Evolutionary conservation across 2,797 vertebrate species (phyloP).

Genomic region (Macropus fuliginosus): DNA sequence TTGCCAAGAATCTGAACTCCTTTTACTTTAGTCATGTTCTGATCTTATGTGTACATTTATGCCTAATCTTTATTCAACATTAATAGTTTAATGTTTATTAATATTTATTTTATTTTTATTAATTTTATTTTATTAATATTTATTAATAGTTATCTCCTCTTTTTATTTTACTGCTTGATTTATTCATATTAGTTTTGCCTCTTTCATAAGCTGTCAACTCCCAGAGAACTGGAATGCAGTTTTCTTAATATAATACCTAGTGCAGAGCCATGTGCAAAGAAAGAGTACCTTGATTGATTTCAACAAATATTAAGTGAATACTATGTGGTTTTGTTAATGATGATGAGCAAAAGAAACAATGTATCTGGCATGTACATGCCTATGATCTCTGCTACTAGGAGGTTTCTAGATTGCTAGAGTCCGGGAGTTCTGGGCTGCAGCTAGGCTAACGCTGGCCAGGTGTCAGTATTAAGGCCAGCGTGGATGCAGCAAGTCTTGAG

Average conservation of each 20-base stretch:
- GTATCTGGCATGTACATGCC: neutral
- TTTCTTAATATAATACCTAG: neutral
- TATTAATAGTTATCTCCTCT: neutral
- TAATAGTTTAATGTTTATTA: neutral
- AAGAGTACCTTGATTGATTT: neutral
- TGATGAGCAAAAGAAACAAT: neutral
- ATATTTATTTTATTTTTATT: no score
- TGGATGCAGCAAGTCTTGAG: neutral
- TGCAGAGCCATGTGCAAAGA: neutral
- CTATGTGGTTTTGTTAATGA: neutral
- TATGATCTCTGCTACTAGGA: neutral
- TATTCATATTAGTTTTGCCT: neutral
- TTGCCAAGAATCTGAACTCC: neutral
- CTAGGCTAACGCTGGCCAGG: neutral
- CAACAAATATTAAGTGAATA: neutral
- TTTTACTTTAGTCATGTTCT: neutral
- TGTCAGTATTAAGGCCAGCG: neutral
- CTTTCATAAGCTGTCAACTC: neutral
- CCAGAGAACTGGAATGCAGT: neutral
- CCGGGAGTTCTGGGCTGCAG: neutral
- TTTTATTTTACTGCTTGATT: neutral
- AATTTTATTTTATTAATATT: neutral
- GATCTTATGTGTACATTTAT: neutral
- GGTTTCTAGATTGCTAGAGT: neutral
- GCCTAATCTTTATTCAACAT: neutral